Conservation (phyloP, 1,140 invertebrate genomes). For the Pteromalus puparum region DNA sequence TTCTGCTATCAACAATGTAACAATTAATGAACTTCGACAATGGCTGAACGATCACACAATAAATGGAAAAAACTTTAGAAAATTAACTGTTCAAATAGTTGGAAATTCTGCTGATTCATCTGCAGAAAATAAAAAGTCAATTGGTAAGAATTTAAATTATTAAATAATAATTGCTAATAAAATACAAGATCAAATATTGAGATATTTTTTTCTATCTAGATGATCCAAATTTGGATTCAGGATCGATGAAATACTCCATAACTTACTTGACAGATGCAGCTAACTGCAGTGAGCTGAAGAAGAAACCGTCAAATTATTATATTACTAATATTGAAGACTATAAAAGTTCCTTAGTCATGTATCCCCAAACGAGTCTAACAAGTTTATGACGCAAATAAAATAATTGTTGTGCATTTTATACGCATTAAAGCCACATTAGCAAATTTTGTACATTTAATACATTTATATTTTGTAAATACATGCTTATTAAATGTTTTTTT, state of each 20-base stretch:
- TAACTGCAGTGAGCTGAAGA: conserved; percentile 28
- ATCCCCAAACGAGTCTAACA: not conserved
- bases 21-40: conserved; percentile 75
- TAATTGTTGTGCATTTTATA: not conserved
- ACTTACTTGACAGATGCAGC: conserved; percentile 51
- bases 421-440: not conserved
- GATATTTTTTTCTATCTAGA: conserved; percentile 29
- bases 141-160: not conserved
- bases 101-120: conserved; percentile 52
- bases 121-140: conserved; percentile 37
- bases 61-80: conserved; percentile 78
- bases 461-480: not conserved
- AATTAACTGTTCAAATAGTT: conserved; percentile 80
- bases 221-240: not conserved
- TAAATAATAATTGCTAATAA: not conserved
- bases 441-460: not conserved
- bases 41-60: conserved; percentile 79
- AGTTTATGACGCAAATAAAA: too few species aligned
- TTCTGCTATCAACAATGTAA: conserved; percentile 66
- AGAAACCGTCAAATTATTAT: conserved; percentile 23
- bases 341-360: conserved; percentile 54
- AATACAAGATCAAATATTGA: not conserved
- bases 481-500: too few species aligned
- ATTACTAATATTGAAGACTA: conserved; percentile 57
- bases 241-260: conserved; percentile 55